A percentile compares a stretch with the other conserved stretches of the same genome.
Evolutionary conservation across 2,113 vertebrate genomes (phyloP).

Genomic region (Campylorhamphus procurvoides): DNA sequence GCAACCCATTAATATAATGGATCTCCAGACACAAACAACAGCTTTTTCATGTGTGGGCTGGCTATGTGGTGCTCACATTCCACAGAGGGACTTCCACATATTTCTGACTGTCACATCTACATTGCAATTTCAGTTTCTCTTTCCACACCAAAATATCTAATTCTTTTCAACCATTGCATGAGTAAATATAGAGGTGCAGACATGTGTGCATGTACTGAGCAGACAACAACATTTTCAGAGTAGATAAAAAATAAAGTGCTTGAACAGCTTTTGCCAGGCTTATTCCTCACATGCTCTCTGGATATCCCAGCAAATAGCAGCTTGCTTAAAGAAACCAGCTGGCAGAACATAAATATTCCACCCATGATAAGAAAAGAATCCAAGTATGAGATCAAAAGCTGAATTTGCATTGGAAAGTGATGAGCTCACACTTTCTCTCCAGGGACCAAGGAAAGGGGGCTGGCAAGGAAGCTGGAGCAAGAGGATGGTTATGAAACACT

Average conservation of each 20-base stretch:
- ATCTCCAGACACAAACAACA: neutral
- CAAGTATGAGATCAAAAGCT: constrained; percentile 50
- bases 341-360: constrained; percentile 65
- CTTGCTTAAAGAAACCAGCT: constrained; percentile 33
- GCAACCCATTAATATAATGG: neutral
- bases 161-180: neutral
- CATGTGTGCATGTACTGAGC: rapidly evolving
- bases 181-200: neutral
- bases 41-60: neutral
- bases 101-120: neutral
- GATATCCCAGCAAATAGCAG: neutral
- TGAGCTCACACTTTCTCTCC: constrained; percentile 72
- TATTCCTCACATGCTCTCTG: neutral
- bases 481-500: constrained; percentile 38
- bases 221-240: neutral
- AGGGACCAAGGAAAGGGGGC: constrained; percentile 42
- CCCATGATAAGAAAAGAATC: constrained; percentile 58
- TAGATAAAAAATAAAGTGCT: neutral
- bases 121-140: neutral
- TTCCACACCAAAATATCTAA: neutral
- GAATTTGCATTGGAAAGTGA: constrained; percentile 68
- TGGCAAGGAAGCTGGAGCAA: constrained; percentile 30
- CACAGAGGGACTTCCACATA: neutral
- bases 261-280: neutral
- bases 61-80: neutral